These are phyloP conservation scores for Drosophila malerkotliana DNA, from an alignment of 1,140 invertebrate genomes.

Conservation along the genomic window DNA sequence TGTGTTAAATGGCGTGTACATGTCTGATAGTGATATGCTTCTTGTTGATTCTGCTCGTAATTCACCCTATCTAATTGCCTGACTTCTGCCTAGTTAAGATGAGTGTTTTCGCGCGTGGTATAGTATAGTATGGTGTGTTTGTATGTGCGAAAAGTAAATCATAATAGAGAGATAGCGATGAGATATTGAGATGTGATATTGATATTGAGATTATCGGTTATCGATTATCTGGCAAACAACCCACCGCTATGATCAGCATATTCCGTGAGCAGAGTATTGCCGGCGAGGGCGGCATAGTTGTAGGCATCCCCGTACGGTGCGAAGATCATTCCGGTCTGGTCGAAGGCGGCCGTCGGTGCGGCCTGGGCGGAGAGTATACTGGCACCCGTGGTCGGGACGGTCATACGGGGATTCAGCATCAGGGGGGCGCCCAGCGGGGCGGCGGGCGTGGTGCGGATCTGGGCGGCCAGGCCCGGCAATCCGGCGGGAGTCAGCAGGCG, in stretches of 20 bases:
- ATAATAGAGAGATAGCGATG: slow-evolving; percentile 47
- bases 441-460: slow-evolving; percentile 87
- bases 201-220: slow-evolving; percentile 17
- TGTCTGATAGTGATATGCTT: slow-evolving; percentile 11
- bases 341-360: slow-evolving; percentile 89
- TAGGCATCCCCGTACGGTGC: slow-evolving; percentile 93
- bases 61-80: slow-evolving; percentile 19
- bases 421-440: slow-evolving; percentile 92
- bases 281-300: slow-evolving; percentile 93
- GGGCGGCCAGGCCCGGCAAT: slow-evolving; percentile 86
- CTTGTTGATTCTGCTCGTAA: slow-evolving; percentile 40
- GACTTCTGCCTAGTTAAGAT: slow-evolving; percentile 24
- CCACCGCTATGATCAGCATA: slow-evolving; percentile 97
- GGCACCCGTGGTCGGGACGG: slow-evolving; percentile 90
- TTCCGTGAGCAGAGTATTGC: slow-evolving; percentile 91
- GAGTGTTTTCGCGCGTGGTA: slow-evolving; percentile 34
- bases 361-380: slow-evolving; percentile 90
- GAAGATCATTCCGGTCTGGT: slow-evolving; percentile 87
- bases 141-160: slow-evolving; percentile 21
- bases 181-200: slow-evolving; percentile 8
- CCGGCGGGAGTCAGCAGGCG: slow-evolving; percentile 88
- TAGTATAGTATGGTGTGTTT: neutral
- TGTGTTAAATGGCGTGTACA: slow-evolving; percentile 31
- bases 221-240: slow-evolving; percentile 92
- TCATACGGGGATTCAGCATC: slow-evolving; percentile 94